Conservation (phyloP, 35 echinoderm and acorn worm species). For the Holothuria glaberrima region DNA sequence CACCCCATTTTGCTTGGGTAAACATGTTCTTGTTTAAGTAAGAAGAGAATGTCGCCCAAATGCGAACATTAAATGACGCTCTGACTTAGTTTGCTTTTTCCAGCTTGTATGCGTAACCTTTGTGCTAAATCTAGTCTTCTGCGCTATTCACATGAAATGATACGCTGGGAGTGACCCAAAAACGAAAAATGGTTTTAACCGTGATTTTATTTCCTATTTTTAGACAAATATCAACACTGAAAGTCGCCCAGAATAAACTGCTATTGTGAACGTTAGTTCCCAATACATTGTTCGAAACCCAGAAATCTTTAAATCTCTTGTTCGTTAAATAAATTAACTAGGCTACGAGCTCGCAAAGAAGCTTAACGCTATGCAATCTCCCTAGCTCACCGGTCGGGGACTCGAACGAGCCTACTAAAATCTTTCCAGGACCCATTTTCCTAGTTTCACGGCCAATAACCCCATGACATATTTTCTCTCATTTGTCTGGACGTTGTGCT, state of each 20-base stretch:
- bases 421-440: conserved; percentile 11
- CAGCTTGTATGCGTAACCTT: no score
- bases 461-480: background rate
- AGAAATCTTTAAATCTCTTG: conserved; percentile 43
- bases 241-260: background rate
- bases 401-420: background rate
- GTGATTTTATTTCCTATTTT: conserved; percentile 42
- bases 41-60: no score
- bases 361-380: conserved; percentile 16
- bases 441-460: conserved; percentile 16
- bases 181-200: conserved; percentile 31
- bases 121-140: background rate
- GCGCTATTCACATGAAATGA: conserved; percentile 37
- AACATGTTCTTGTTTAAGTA: no score
- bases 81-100: no score
- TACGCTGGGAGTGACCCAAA: conserved; percentile 15
- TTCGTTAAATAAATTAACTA: conserved; percentile 49
- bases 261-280: background rate
- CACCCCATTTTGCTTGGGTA: no score
- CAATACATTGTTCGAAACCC: background rate
- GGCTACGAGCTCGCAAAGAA: conserved; percentile 8
- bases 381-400: no score
- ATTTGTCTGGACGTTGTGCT: conserved; percentile 38
- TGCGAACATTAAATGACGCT: no score
- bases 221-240: conserved; percentile 5